Percentiles rank a stretch among this genome's conserved stretches.
phyloP scores from a whole-genome alignment of 2,113 vertebrate genomes.

The Octodon degus region DNA sequence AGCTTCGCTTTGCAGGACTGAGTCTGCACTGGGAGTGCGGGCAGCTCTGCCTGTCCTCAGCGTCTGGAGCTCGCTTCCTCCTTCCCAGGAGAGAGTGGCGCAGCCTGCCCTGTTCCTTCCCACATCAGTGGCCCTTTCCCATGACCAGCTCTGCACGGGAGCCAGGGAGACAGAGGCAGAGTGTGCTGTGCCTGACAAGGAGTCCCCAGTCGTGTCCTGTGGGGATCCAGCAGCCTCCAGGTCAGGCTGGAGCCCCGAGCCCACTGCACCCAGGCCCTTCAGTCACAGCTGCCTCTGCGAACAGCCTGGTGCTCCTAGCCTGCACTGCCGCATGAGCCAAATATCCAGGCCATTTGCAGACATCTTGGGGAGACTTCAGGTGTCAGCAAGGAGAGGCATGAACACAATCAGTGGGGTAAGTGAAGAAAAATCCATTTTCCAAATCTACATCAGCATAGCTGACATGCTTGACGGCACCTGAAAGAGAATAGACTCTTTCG shows the following conservation, averaged over 20 bases:
- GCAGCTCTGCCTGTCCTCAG: background rate
- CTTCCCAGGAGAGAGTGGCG: background rate
- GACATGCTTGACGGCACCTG: background rate
- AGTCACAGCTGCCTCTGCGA: constrained; percentile 48
- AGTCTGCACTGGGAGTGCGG: background rate
- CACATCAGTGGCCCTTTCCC: background rate
- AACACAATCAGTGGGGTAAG: background rate
- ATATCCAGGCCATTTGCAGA: constrained; percentile 66
- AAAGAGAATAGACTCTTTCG: background rate
- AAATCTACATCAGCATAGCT: constrained; percentile 19
- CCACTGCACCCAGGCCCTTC: background rate
- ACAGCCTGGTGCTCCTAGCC: constrained; percentile 27
- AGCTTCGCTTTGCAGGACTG: background rate
- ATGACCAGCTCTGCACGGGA: background rate
- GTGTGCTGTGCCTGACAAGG: background rate
- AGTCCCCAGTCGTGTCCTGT: background rate
- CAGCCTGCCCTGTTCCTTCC: background rate
- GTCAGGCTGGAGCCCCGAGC: background rate
- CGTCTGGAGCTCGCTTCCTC: background rate
- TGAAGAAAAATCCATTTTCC: constrained; percentile 53
- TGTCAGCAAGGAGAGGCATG: constrained; percentile 36
- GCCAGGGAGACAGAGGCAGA: background rate
- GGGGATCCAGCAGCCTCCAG: background rate
- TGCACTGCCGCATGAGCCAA: constrained; percentile 60
- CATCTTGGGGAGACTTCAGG: constrained; percentile 43